Percentiles rank a stretch among this genome's conserved stretches.
phyloP scores from a whole-genome alignment of 2,888 invertebrate genomes.

The Marasmarcha lunaedactyla region DNA sequence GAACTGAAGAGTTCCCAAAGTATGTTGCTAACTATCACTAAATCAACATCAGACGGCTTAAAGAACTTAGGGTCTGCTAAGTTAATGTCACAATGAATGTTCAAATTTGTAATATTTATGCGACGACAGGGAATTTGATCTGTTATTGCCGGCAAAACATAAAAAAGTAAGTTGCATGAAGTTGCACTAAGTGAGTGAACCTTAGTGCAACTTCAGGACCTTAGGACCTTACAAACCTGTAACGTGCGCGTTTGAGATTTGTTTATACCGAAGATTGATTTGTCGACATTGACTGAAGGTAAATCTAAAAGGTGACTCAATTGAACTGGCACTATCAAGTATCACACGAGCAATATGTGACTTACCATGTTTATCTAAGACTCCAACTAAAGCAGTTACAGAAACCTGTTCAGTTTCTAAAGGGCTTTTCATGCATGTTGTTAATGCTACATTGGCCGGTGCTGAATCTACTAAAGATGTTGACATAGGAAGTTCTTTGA shows the following conservation, averaged over 20 bases:
- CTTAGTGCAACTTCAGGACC: no score
- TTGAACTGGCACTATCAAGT: no score
- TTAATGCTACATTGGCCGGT: no score
- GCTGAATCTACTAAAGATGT: no score
- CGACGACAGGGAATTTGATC: no score
- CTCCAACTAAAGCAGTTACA: neutral
- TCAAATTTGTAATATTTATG: no score
- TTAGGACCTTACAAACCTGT: neutral
- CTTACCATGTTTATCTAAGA: neutral
- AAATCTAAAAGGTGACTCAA: neutral
- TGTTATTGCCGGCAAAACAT: neutral
- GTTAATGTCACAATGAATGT: slow-evolving; percentile 7
- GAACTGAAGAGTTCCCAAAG: slow-evolving; percentile 17
- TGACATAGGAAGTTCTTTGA: no score
- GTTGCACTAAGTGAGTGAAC: neutral
- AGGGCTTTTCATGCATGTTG: neutral
- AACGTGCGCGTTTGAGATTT: neutral
- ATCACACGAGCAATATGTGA: no score
- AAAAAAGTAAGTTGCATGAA: neutral
- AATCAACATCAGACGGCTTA: neutral
- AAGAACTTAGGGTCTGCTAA: no score
- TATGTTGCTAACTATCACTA: slow-evolving; percentile 12
- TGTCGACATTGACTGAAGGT: neutral
- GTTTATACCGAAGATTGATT: neutral
- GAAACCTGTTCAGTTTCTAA: neutral